phyloP scores from a whole-genome alignment of 2,113 vertebrate species.

The Diphyllodes magnificus region DNA sequence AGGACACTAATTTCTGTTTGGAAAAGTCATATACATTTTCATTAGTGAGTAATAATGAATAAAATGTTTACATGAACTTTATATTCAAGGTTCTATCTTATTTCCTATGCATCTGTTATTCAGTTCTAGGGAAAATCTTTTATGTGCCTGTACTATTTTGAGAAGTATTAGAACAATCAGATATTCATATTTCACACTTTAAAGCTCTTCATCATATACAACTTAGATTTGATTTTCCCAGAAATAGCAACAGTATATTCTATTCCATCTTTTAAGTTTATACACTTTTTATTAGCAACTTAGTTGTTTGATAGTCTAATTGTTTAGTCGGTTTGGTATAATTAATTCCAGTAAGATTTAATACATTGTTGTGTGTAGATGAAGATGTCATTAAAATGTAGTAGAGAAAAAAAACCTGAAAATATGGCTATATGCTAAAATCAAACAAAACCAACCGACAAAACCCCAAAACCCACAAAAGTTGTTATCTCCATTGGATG shows the following conservation, averaged over 20 bases:
- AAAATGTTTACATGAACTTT: background rate
- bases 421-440: background rate
- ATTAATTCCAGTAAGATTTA: background rate
- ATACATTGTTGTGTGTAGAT: background rate
- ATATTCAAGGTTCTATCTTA: background rate
- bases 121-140: background rate
- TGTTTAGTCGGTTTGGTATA: background rate
- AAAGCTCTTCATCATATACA: background rate
- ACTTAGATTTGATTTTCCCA: background rate
- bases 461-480: accelerated
- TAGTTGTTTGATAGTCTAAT: background rate
- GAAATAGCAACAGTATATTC: background rate
- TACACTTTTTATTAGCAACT: background rate
- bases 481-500: background rate
- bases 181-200: background rate
- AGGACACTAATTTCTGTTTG: background rate
- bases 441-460: background rate
- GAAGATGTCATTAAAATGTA: background rate
- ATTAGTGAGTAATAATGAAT: background rate
- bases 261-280: background rate
- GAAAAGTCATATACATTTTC: background rate
- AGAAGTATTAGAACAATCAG: background rate
- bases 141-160: background rate
- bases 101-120: background rate
- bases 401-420: background rate